phyloP scores from a whole-genome alignment of 2,888 invertebrate genomes.

The Agonopterix subpropinquella region DNA sequence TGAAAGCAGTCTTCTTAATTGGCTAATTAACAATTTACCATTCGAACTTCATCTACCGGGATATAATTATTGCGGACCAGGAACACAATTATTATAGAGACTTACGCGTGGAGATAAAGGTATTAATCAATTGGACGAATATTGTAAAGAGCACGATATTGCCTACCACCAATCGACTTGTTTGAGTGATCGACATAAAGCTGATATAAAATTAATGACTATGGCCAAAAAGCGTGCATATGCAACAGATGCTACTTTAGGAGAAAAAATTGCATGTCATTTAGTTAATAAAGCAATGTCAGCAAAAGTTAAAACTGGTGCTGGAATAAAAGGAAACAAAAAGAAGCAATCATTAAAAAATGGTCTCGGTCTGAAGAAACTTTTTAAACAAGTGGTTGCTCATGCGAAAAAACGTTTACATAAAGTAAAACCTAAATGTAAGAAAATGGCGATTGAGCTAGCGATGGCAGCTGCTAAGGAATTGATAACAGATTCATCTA shows the following conservation, averaged over 20 bases:
- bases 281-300: conserved; percentile 29
- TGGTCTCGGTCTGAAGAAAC: neutral
- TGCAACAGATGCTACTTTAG: conserved; percentile 7
- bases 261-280: conserved; percentile 28
- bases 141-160: no score
- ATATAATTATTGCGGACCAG: no score
- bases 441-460: conserved; percentile 3
- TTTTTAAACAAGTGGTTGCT: no score
- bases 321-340: neutral
- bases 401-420: no score
- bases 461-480: conserved; percentile 4
- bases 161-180: no score
- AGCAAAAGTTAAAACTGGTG: conserved; percentile 20
- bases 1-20: conserved; percentile 7
- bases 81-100: no score
- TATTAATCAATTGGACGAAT: no score
- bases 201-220: no score
- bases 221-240: neutral
- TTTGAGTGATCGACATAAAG: no score
- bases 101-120: no score
- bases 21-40: conserved; percentile 12
- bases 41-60: conserved; percentile 22
- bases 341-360: neutral
- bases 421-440: conserved; percentile 1
- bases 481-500: neutral